phyloP scores from a whole-genome alignment of 2,797 vertebrate species.

The Acipenser ruthenus region DNA sequence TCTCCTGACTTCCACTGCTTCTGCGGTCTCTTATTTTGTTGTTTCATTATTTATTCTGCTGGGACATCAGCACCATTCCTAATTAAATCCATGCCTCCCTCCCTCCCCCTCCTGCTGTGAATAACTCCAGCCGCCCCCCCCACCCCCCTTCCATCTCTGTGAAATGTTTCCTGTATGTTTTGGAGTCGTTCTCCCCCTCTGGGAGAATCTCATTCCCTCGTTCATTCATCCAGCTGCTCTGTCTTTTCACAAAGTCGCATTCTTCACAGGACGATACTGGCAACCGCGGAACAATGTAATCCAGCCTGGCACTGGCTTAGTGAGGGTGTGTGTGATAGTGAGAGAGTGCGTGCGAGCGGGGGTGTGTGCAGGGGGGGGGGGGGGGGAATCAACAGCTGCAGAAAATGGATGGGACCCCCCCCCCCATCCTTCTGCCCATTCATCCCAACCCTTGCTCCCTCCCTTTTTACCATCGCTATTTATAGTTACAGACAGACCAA shows the following conservation, averaged over 20 bases:
- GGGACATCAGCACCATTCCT: constrained; percentile 20
- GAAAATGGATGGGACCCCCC: not conserved
- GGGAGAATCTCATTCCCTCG: not conserved
- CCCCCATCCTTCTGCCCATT: not conserved
- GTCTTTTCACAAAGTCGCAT: not conserved
- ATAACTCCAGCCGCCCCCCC: not conserved
- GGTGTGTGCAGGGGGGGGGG: too few species aligned
- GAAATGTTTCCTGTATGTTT: constrained; percentile 2
- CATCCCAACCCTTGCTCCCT: too few species aligned
- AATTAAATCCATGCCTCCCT: constrained; percentile 17
- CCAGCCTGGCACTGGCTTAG: not conserved
- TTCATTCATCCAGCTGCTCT: not conserved
- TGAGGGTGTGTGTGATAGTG: not conserved
- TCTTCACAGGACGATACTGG: not conserved
- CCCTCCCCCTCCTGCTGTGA: constrained; percentile 27
- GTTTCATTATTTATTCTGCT: not conserved
- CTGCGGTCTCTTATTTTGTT: too few species aligned
- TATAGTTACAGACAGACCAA: too few species aligned
- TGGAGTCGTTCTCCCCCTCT: not conserved
- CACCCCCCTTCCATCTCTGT: not conserved
- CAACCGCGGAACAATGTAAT: not conserved
- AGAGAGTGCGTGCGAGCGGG: not conserved
- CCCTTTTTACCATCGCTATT: too few species aligned
- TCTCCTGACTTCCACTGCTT: too few species aligned
- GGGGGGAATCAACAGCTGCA: not conserved